Evolutionary conservation across 2,113 vertebrate species (phyloP), one percentile per base, ranked within the genome.

Genomic region (Ophthalmolycus amberensis): DNA sequence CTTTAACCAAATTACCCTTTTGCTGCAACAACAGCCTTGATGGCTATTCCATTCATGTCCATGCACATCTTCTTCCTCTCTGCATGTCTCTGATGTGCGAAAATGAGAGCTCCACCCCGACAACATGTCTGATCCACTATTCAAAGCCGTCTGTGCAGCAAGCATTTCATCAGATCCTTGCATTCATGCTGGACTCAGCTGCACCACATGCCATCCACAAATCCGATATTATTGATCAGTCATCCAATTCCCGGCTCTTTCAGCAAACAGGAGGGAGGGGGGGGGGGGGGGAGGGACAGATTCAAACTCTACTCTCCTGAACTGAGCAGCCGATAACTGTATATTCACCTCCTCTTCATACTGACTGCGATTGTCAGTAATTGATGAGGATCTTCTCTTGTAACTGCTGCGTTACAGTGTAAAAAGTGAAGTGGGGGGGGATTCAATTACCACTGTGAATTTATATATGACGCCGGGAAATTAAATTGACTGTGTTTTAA

Each of bases 401-500:
- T 78, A 80, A 91, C 78, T 83, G 81, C 79, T 73, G 78, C 74
- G 82, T 80, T 80, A 88, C 73, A 90, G 85, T 90, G 86, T 80
- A 87, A 91, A 80, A 92, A 90, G 80, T 78, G 62, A 75, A 86
- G 84, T 62, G 9, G 74, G 85, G 34, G 85, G 85, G 86, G 92
- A 91, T 95, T 95, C 93, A 93, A 94, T 94, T 95, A 94, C 91
- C 87, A 87, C 80, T 80, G 78, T 2, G 77, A 92, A 90, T 92
- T 93, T 89, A 91, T 94, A 92, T 90, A 88, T 88, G 91, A 93
- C 62, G 83, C 38, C 59, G 70, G 92, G 83, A 93, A 95, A 95
- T 94, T 91, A 91, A 94, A 95, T 92, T 86, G 87, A 93, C 91
- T 92, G 90, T 74, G 82, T 93, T 95, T 95, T 94, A 95, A 96